A percentile compares a stretch with the other conserved stretches of the same genome.
Conservation (phyloP, 2,888 invertebrate species). For the Mesopsocus fuscifrons region DNA sequence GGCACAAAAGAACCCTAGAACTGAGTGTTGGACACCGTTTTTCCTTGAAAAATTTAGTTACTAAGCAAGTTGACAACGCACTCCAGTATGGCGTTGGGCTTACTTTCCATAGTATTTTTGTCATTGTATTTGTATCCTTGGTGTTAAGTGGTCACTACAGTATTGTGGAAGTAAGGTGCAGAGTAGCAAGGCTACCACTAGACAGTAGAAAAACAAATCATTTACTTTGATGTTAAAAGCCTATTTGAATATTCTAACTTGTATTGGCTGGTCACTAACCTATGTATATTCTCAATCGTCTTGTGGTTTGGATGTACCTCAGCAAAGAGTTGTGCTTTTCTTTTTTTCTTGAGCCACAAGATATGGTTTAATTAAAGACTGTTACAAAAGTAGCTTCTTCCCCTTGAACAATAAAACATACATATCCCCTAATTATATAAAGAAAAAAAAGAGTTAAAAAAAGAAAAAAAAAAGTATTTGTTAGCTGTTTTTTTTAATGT, state of each 20-base stretch:
- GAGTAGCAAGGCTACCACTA: too few relatives aligned
- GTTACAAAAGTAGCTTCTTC: conserved; percentile 11
- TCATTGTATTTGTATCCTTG: too few relatives aligned
- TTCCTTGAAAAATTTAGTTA: too few relatives aligned
- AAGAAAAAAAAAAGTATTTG: conserved; percentile 15
- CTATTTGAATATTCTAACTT: conserved; percentile 8
- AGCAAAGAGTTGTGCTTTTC: conserved; percentile 9
- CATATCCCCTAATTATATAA: conserved; percentile 21
- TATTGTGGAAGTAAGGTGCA: too few relatives aligned
- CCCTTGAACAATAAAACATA: conserved; percentile 17
- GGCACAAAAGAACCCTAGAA: too few relatives aligned
- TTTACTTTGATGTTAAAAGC: conserved; percentile 13
- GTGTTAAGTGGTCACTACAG: too few relatives aligned
- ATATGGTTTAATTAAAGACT: conserved; percentile 9
- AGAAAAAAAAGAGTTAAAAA: conserved; percentile 16
- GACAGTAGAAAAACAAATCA: conserved; percentile 15
- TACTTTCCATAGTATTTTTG: too few relatives aligned
- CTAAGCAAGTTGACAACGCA: too few relatives aligned
- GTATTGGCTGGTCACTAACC: conserved; percentile 9
- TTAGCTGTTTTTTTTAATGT: conserved; percentile 15
- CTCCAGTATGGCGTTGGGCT: too few relatives aligned
- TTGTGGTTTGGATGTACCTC: conserved; percentile 2
- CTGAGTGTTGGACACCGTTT: too few relatives aligned
- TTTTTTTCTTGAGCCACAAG: conserved; percentile 6
- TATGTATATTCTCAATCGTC: not conserved